Evolutionary conservation across 2,113 vertebrate species (phyloP).

Genomic region (Baryphthengus martii): DNA sequence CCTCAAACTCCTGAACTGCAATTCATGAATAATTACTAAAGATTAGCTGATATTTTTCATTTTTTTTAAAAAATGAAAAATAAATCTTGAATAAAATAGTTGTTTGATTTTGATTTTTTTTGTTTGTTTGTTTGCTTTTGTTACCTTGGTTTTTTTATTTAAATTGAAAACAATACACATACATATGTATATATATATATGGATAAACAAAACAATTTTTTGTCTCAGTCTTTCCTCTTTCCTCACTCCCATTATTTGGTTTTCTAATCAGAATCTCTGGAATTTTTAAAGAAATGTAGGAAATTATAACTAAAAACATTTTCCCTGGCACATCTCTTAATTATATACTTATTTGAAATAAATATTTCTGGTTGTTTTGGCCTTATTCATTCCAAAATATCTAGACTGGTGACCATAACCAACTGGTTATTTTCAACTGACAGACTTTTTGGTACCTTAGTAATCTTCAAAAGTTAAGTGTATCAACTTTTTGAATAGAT

Average conservation of each 20-base stretch:
- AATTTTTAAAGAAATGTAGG: background rate
- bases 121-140: background rate
- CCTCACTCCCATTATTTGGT: background rate
- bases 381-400: background rate
- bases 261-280: background rate
- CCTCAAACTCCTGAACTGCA: background rate
- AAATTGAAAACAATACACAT: background rate
- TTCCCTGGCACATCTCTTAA: background rate
- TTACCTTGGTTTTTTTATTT: background rate
- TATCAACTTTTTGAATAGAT: background rate
- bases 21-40: background rate
- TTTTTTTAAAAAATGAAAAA: background rate
- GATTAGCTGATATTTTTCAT: background rate
- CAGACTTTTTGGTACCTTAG: background rate
- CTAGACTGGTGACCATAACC: background rate
- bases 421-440: background rate
- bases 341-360: background rate
- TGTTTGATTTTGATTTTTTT: background rate
- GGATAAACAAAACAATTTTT: accelerated
- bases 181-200: background rate
- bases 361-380: background rate
- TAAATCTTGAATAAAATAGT: background rate
- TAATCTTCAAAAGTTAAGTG: background rate
- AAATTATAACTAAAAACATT: background rate
- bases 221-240: background rate